These are phyloP conservation scores for Xenopus laevis DNA, from an alignment of 2,113 vertebrate genomes.

Conservation along the genomic window DNA sequence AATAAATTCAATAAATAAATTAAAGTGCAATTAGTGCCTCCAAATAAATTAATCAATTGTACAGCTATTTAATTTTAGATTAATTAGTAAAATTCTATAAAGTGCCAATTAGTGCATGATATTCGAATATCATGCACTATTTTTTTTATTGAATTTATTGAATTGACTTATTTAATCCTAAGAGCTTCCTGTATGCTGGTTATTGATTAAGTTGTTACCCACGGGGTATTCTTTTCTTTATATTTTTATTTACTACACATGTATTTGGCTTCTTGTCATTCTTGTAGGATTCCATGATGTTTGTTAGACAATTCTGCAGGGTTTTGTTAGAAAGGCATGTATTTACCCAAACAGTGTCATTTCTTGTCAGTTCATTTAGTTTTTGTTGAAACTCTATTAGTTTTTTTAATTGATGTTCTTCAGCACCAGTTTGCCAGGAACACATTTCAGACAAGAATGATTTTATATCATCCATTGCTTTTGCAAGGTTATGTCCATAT, in stretches of 20 bases:
- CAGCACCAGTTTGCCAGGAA: conserved; percentile 39
- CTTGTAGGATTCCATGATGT: conserved; percentile 29
- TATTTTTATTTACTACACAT: conserved; percentile 46
- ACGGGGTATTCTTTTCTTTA: too few species aligned
- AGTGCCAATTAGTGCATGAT: too few species aligned
- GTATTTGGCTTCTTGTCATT: conserved; percentile 8
- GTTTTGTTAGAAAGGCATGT: conserved; percentile 51
- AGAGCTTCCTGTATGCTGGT: too few species aligned
- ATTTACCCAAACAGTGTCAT: conserved; percentile 49
- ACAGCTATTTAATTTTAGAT: too few species aligned
- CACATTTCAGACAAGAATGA: conserved; percentile 43
- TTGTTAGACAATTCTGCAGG: conserved; percentile 56
- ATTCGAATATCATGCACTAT: too few species aligned
- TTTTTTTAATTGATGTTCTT: conserved; percentile 34
- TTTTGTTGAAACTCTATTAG: conserved; percentile 51
- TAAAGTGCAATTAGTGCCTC: too few species aligned
- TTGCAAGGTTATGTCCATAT: conserved; percentile 45
- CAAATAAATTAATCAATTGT: too few species aligned
- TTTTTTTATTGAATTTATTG: too few species aligned
- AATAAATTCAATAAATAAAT: too few species aligned
- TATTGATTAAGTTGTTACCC: too few species aligned
- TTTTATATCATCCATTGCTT: conserved; percentile 36
- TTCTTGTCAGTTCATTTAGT: conserved; percentile 40
- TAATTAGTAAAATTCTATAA: too few species aligned
- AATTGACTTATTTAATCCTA: too few species aligned